phyloP scores from a whole-genome alignment of 2,113 vertebrate species.

The Abramis brama region DNA sequence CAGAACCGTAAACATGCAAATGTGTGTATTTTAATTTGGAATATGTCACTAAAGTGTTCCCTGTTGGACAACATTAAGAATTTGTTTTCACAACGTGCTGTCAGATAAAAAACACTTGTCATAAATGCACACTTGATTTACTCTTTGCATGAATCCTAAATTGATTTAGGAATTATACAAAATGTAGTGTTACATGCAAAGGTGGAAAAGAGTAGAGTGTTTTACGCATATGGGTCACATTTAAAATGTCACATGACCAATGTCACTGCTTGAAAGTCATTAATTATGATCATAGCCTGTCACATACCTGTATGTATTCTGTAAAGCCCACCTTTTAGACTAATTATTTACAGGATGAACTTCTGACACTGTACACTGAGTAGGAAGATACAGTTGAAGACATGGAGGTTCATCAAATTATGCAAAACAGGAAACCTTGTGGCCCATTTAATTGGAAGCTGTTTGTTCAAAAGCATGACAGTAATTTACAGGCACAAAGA shows the following conservation, averaged over 20 bases:
- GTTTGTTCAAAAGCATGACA: slow-evolving; percentile 68
- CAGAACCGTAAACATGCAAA: neutral
- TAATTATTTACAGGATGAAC: neutral
- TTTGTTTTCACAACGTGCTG: neutral
- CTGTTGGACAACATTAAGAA: neutral
- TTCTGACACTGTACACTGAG: neutral
- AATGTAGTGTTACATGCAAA: too few species aligned
- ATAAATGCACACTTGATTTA: neutral
- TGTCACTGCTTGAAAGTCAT: neutral
- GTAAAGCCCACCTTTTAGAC: neutral
- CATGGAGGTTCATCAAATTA: neutral
- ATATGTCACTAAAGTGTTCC: neutral
- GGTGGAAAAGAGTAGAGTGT: neutral
- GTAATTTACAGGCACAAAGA: slow-evolving; percentile 55
- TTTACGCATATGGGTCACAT: neutral
- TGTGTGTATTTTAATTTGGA: neutral
- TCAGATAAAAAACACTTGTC: neutral
- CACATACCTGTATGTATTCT: neutral
- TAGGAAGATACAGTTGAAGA: neutral
- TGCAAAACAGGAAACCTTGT: slow-evolving; percentile 59
- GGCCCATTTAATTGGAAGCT: slow-evolving; percentile 57
- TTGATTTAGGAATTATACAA: neutral
- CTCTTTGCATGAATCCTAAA: neutral
- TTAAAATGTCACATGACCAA: neutral
- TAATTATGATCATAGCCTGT: neutral